A percentile compares a stretch with the other conserved stretches of the same genome.
These are phyloP conservation scores for Heteromyza rotundicornis DNA, from an alignment of 2,888 invertebrate species.

Conservation along the genomic window DNA sequence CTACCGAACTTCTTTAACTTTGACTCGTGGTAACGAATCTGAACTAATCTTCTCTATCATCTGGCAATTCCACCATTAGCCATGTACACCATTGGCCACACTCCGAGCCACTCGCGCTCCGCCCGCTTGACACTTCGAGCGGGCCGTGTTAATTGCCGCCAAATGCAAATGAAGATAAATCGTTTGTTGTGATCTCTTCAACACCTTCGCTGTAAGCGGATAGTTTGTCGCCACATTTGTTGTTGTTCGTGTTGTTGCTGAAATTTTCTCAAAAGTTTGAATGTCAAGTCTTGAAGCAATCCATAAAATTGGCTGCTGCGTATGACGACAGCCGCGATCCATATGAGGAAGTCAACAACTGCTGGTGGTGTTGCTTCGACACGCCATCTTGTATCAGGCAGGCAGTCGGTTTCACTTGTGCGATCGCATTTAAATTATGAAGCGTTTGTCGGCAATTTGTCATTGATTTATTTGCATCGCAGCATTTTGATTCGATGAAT, in stretches of 20 bases:
- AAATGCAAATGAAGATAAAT: slow-evolving; percentile 58
- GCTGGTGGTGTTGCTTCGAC: background rate
- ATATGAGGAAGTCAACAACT: background rate
- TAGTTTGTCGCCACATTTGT: background rate
- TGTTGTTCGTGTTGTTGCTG: background rate
- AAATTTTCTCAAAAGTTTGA: background rate
- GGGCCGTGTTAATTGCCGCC: slow-evolving; percentile 40
- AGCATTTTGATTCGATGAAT: too few species aligned
- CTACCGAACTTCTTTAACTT: too few species aligned
- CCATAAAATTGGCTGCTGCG: background rate
- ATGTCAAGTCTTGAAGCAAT: background rate
- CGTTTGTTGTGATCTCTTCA: slow-evolving; percentile 53
- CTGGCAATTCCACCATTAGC: too few species aligned
- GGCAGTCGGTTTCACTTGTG: background rate
- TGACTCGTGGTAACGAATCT: too few species aligned
- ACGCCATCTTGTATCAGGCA: too few species aligned
- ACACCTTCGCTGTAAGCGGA: slow-evolving; percentile 41
- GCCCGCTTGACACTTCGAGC: slow-evolving; percentile 19
- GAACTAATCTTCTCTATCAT: too few species aligned
- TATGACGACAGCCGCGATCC: background rate
- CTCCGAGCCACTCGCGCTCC: background rate
- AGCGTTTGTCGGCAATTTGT: slow-evolving; percentile 54
- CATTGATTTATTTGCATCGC: slow-evolving; percentile 44
- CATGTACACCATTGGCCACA: background rate
- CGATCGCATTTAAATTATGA: slow-evolving; percentile 45